Evolutionary conservation across 2,888 invertebrate species (phyloP), one percentile per base, ranked within the genome.

Genomic region (Polyploca ridens): DNA sequence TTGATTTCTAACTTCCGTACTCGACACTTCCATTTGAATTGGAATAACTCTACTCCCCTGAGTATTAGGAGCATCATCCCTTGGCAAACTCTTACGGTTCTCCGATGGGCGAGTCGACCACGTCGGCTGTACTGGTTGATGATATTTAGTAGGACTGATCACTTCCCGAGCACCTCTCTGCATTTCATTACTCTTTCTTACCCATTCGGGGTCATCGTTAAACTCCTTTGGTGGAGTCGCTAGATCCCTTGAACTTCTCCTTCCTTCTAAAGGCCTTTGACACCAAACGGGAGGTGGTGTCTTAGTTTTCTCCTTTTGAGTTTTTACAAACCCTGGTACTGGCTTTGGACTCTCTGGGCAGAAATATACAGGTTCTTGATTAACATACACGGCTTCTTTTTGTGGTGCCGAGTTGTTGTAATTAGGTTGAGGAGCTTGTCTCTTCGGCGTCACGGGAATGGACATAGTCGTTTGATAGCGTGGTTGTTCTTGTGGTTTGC

Each of bases 21-120:
- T 87, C 0, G 89, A 85, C 0, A 90, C 95, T 82, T 96, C 96
- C 81, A 96, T 94, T 80, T 96, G 95, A 67, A 97, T 95, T 0
- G 97, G 96, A 76, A 96, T 95, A 62, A 96, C 91, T 70, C 95
- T 94, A 64, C 90, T 87, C 62, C 94, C 92, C 35, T 82, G 81
- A 67, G 85, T 82, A 63, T 72, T 82, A 3, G 86, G 83, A 13
- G 71, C 80, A 59, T 75, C 86, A 58, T 94, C 93, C 71, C 89
- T 84, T 8, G 94, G 90, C 70, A 94, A 75, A 72, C 93, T 93
- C 71, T 88, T 92, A 35, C 94, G 85, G 67, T 93, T 94, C 60
- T 93, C 93, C 44, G 93, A 94, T 38, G 91, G 94, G 41, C 84
- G 78, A 1, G 93, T 94, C 3, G 91, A 94, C 94, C 94, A 94